Evolutionary conservation across 2,888 invertebrate species (phyloP).

Genomic region (Ophion costatus): DNA sequence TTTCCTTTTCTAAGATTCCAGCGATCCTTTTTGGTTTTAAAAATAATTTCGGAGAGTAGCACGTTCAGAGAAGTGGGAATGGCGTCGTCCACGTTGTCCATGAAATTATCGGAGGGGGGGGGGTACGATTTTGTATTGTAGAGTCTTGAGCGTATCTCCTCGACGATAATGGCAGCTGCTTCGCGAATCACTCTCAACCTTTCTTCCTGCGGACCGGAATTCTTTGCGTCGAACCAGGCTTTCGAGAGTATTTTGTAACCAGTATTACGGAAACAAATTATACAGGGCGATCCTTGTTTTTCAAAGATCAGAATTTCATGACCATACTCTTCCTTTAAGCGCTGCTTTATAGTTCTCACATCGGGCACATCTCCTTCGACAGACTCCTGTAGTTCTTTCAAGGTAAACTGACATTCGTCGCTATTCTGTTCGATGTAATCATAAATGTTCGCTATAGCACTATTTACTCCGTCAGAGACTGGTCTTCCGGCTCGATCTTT

Average conservation of each 20-base stretch:
- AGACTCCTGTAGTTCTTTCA: conserved; percentile 50
- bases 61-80: conserved; percentile 40
- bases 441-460: conserved; percentile 47
- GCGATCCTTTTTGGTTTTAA: conserved; percentile 51
- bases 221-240: conserved; percentile 56
- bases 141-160: conserved; percentile 58
- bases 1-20: conserved; percentile 44
- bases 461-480: conserved; percentile 12
- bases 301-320: conserved; percentile 62
- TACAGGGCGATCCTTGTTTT: neutral
- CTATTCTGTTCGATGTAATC: conserved; percentile 35
- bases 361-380: conserved; percentile 59
- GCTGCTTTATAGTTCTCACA: conserved; percentile 57
- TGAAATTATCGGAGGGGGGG: conserved; percentile 46
- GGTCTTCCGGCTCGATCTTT: conserved; percentile 30
- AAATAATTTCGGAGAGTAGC: conserved; percentile 22
- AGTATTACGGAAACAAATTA: conserved; percentile 5
- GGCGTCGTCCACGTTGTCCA: conserved; percentile 28
- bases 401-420: conserved; percentile 62
- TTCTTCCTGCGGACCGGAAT: conserved; percentile 55
- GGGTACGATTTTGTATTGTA: conserved; percentile 53
- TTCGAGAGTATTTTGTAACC: conserved; percentile 60
- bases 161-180: conserved; percentile 49
- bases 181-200: conserved; percentile 45
- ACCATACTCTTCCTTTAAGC: conserved; percentile 61